phyloP scores from a whole-genome alignment of 2,797 vertebrate genomes.

The Eupleurogrammus muticus region DNA sequence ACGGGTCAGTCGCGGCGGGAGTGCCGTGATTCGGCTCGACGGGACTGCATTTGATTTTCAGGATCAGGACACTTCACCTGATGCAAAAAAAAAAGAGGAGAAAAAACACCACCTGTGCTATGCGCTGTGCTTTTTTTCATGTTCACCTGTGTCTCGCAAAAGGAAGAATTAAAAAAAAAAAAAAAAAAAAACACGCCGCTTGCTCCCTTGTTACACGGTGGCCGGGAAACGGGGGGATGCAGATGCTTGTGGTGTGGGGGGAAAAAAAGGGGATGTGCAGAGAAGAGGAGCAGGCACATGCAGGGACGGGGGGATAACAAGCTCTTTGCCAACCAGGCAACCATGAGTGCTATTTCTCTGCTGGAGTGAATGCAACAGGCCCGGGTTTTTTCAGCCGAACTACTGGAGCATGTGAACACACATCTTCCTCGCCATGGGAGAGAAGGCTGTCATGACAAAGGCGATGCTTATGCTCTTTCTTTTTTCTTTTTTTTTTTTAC shows the following conservation, averaged over 20 bases:
- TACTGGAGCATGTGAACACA: slow-evolving; percentile 78
- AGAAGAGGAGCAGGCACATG: slow-evolving; percentile 52
- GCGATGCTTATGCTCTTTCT: slow-evolving; percentile 50
- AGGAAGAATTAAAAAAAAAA: slow-evolving; percentile 9
- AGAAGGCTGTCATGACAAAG: slow-evolving; percentile 75
- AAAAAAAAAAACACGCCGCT: slow-evolving; percentile 53
- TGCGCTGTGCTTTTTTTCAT: slow-evolving; percentile 47
- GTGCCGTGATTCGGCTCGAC: slow-evolving; percentile 44
- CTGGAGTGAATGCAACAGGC: slow-evolving; percentile 80
- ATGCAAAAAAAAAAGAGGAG: not conserved
- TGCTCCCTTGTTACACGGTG: slow-evolving; percentile 63
- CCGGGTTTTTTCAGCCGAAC: slow-evolving; percentile 75
- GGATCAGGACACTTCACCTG: slow-evolving; percentile 47
- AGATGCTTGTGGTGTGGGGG: slow-evolving; percentile 66
- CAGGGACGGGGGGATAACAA: slow-evolving; percentile 70
- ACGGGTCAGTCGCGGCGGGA: slow-evolving; percentile 14
- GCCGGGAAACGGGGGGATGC: slow-evolving; percentile 66
- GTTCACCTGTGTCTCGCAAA: slow-evolving; percentile 62
- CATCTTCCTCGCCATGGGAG: slow-evolving; percentile 66
- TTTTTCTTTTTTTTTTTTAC: slow-evolving; percentile 25
- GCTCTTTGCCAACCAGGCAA: slow-evolving; percentile 78
- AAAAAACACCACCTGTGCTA: slow-evolving; percentile 50
- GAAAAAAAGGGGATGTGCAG: slow-evolving; percentile 50
- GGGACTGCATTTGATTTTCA: slow-evolving; percentile 56
- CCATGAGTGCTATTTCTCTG: slow-evolving; percentile 67